Evolutionary conservation across 1,140 invertebrate genomes (phyloP).

Genomic region (Mycetomoellerius zeteki): DNA sequence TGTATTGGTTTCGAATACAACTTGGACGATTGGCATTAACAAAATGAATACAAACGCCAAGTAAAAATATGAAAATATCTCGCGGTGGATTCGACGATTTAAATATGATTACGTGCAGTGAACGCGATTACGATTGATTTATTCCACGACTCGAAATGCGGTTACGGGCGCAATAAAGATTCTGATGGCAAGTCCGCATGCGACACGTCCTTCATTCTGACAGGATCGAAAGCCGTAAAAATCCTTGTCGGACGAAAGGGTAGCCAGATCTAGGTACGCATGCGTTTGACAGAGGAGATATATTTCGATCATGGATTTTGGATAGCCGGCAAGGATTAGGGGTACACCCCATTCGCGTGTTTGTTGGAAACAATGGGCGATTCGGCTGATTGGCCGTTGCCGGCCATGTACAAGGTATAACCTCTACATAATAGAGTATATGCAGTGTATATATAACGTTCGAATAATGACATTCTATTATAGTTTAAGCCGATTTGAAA

Average conservation of each 20-base stretch:
- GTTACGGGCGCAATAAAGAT: constrained; percentile 75
- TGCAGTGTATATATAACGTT: constrained; percentile 8
- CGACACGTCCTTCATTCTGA: constrained; percentile 77
- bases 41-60: not conserved
- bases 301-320: constrained; percentile 85
- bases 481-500: constrained; percentile 25
- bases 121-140: constrained; percentile 59
- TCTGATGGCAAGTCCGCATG: constrained; percentile 77
- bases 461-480: constrained; percentile 42
- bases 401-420: constrained; percentile 52
- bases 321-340: constrained; percentile 83
- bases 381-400: constrained; percentile 76
- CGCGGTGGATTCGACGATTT: not conserved
- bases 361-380: constrained; percentile 83
- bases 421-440: constrained; percentile 31
- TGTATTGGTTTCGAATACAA: not conserved
- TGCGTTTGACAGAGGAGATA: constrained; percentile 86
- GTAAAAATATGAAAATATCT: constrained; percentile 40
- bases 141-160: constrained; percentile 56
- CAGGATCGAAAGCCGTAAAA: constrained; percentile 84
- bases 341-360: constrained; percentile 77
- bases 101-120: constrained; percentile 39
- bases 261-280: constrained; percentile 85
- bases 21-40: not conserved
- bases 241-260: constrained; percentile 84